Percentiles rank a stretch among this genome's conserved stretches.
Conservation (phyloP, 2,113 vertebrate genomes). For the Patagioenas fasciata region DNA sequence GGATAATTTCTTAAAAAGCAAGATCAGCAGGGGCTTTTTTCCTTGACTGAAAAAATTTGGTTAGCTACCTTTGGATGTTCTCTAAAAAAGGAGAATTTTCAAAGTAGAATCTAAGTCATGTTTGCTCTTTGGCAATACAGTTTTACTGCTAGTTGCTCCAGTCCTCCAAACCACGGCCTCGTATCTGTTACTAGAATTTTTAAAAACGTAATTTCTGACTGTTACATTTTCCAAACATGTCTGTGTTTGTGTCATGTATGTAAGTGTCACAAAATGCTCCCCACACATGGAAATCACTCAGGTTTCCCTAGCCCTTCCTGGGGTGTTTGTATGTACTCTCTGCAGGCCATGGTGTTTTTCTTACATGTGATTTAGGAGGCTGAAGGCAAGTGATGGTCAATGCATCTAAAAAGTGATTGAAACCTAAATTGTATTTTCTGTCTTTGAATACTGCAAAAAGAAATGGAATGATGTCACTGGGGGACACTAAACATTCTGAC, state of each 20-base stretch:
- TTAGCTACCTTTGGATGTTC: background rate
- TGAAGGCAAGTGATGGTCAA: background rate
- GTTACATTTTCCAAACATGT: background rate
- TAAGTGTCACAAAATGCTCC: background rate
- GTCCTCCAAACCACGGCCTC: background rate
- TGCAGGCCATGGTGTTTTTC: background rate
- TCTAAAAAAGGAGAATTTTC: background rate
- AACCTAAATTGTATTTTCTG: background rate
- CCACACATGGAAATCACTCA: background rate
- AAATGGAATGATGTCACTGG: background rate
- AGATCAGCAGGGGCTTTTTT: background rate
- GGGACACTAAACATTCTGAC: background rate
- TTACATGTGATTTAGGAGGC: background rate
- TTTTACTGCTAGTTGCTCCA: background rate
- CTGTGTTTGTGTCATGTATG: background rate
- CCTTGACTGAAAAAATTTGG: background rate
- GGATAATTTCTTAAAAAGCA: slow-evolving; percentile 51
- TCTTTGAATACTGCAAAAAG: background rate
- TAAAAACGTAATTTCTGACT: background rate
- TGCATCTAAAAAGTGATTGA: background rate
- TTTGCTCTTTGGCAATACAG: background rate
- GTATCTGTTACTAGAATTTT: background rate
- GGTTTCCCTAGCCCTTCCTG: background rate
- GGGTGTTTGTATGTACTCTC: background rate
- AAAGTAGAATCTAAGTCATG: background rate